Base-by-base conservation (phyloP, 2,113 vertebrate species). In the Python bivittatus region DNA sequence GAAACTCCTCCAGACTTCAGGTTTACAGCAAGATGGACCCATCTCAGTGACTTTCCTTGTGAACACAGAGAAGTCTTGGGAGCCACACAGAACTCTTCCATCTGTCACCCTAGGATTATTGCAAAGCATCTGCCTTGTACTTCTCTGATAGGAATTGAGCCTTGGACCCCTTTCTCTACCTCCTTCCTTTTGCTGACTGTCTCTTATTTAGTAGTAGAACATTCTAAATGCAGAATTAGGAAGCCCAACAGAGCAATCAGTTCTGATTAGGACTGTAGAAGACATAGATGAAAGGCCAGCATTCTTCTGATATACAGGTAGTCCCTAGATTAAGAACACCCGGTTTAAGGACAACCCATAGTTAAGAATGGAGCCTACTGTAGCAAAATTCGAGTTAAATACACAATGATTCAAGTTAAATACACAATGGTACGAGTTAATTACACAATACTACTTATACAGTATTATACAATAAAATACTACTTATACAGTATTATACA, bases 211-310 rank as follows among this genome's bases (percentile, higher is more conserved):
- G 38, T 56, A 86, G 86, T 33, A 53, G 84, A 95, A 92, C 88
- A 90, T 56, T 94, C 57, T 86, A 92, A 94, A 95, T 53, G 58
- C 58, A 58, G 9, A 8, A 84, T 52, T 92, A 90, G 64, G 89
- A 92, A 95, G 92, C 87, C 92, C 91, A 0, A 0, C 95, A 92
- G 86, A 91, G 90, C 90, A 88, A 93, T 84, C 4, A 91, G 84
- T 95, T 95, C 94, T 93, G 92, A 33, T 85, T 88, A 93, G 88
- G 86, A n/a, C 33, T 94, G 91, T 86, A 89, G 94, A 93, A 95
- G 93, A 94, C 84, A 90, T 56, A 89, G 90, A 85, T 91, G 89
- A 90, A 53, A 88, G 92, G 91, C 88, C 58, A 88, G 86, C 92
- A 91, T 89, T 94, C 88, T 86, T 95, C 44, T n/a, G 20, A 38